Base-by-base conservation (phyloP, 23 tunicate species). In the Ascidia mentula region DNA sequence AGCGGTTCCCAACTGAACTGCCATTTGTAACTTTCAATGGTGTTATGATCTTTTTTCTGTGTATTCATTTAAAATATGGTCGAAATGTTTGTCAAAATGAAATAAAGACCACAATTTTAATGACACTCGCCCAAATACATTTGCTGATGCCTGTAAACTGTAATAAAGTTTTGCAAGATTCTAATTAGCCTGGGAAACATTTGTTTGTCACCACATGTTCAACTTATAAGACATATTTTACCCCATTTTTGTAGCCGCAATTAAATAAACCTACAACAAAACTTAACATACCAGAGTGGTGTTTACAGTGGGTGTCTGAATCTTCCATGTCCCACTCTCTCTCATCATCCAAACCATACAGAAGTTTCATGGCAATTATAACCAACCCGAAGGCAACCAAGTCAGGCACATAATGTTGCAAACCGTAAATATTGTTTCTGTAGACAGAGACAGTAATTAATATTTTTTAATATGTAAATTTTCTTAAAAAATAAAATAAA, bases 261-360 rank as follows among this genome's bases (percentile, higher is more conserved):
- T 42, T 42, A 9, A 9, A 42, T 42, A 42, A 42, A 42, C 12
- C 53, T 9, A 42, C 53, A 42, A 42, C 53, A 42, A 42, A 42
- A 42, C 15, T 42, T 42, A 42, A 42, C 53, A 42, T 42, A 42
- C 53, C 53, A 42, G 53, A 53, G 18, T 42, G 40, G 32, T 45
- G 18, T 3, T 3, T 46, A 34, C 86, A 82, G 26, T 26, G 12
- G 12, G 33, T 40, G 17, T 18, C 71, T 26, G 73, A 70, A 8
- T 74, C 76, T 0, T 79, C 71, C 40, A 65, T 33, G 0, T 15
- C 12, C 95, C 95, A 89, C 65, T 89, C 95, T n/a, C 20, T 36
- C 34, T 72, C 76, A 59, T 83, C 95, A 79, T 89, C 73, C 81
- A 89, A 40, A 3, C 82, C 88, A 75, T 46, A 79, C 72, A 83